phyloP scores from a whole-genome alignment of 1,140 invertebrate genomes.

The Macrobrachium rosenbergii region DNA sequence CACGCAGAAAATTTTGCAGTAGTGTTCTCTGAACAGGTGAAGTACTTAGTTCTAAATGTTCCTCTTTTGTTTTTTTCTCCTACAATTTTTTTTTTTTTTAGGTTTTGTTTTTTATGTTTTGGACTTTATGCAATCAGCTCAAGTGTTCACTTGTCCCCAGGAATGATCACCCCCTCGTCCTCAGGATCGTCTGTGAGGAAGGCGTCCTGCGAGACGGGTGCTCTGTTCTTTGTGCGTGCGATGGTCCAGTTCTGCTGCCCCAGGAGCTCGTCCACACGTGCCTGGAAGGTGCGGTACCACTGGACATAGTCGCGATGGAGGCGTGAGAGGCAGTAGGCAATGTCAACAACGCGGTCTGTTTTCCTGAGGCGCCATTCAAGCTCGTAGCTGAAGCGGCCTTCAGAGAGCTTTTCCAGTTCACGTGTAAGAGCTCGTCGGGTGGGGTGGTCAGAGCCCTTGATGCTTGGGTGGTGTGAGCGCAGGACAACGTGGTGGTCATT shows the following conservation, averaged over 20 bases:
- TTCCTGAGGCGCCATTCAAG: conserved; percentile 58
- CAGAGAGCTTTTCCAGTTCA: conserved; percentile 51
- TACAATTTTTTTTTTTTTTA: conserved; percentile 12
- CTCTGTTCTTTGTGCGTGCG: conserved; percentile 33
- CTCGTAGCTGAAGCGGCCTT: conserved; percentile 53
- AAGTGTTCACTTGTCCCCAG: conserved; percentile 25
- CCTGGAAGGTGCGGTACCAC: conserved; percentile 63
- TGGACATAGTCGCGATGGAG: conserved; percentile 58
- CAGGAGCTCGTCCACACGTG: conserved; percentile 56
- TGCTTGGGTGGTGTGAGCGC: conserved; percentile 49
- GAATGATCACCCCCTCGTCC: background rate
- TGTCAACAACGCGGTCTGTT: conserved; percentile 54
- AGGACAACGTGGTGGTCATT: conserved; percentile 58
- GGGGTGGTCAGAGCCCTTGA: conserved; percentile 57
- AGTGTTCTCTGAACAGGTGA: too few species aligned
- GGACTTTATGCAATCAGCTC: background rate
- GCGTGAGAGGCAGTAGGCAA: conserved; percentile 41
- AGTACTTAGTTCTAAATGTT: too few species aligned
- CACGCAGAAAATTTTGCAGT: too few species aligned
- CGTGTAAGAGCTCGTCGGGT: conserved; percentile 46
- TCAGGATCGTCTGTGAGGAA: conserved; percentile 46
- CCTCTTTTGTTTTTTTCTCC: background rate
- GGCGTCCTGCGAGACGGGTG: conserved; percentile 20
- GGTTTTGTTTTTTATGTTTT: background rate
- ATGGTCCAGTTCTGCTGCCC: conserved; percentile 33